Evolutionary conservation across 2,797 vertebrate species (phyloP), one percentile per base, ranked within the genome.

Genomic region (Mallotus villosus): DNA sequence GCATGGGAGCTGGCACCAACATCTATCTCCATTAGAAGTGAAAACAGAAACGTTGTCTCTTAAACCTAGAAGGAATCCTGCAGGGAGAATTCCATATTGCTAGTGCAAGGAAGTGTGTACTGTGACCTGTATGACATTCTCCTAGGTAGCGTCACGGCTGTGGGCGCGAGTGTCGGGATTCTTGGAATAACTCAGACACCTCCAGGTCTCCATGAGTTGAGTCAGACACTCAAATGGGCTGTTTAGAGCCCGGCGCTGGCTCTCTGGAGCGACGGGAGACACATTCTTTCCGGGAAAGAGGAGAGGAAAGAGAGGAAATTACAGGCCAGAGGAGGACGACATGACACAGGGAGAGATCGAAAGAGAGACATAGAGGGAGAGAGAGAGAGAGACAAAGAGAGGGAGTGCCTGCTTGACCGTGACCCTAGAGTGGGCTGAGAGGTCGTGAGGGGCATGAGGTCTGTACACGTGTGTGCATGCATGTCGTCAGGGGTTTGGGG

Each of bases 301-400:
- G 80, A 87, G 82, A 84, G 82, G 76, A 81, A 80, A 84, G 17
- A 29, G 73, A 84, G 87, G 88, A 91, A 92, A 92, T 92, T 91
- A 92, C 91, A 92, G 91, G 90, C 86, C 84, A 90, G 85, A 73
- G 69, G 78, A 80, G 82, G 86, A 89, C 87, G 82, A 88, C 89
- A 87, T 90, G 87, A 88, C 87, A 85, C 77, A 85, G 12, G 71
- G 41, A 46, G 82, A 81, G 75, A 79, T 6, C 53, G 70, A 63
- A 51, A 53, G 64, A 67, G 68, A 51, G 62, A 57, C 59, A 34
- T 25, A 55, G 69, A 24, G 69, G 21, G 59, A 16, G 68, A 51
- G 9, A 6, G 21, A 55, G 49, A 32, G 34, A 11, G 24, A n/a
- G 60, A 63, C 51, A 27, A 14, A 37, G 49, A 24, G 12, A 8